Evolutionary conservation across 2,113 vertebrate genomes (phyloP).

Genomic region (Telmatochromis brichardi): DNA sequence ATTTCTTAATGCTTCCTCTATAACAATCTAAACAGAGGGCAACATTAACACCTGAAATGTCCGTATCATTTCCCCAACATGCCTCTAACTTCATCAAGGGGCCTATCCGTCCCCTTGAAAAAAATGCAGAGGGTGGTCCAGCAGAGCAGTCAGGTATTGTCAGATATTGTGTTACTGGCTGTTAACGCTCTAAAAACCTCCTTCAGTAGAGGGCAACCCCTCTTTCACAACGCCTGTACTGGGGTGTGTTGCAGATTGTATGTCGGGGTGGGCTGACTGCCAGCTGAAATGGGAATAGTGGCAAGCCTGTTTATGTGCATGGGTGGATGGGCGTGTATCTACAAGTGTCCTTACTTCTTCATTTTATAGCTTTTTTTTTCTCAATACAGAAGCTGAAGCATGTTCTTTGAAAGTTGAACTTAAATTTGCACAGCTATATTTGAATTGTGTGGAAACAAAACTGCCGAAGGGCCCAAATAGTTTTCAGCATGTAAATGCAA

Average conservation of each 20-base stretch:
- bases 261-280: constrained; percentile 52
- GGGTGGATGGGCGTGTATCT: constrained; percentile 4
- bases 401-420: background rate
- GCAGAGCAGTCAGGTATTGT: constrained; percentile 21
- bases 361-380: background rate
- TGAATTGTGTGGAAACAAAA: background rate
- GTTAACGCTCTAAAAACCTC: constrained; percentile 54
- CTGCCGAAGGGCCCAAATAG: background rate
- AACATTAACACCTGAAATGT: background rate
- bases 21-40: constrained; percentile 3
- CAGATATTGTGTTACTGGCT: constrained; percentile 57
- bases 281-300: constrained; percentile 30
- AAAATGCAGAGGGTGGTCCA: constrained; percentile 27
- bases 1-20: background rate
- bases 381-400: background rate
- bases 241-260: constrained; percentile 43
- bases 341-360: background rate
- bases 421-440: background rate
- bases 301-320: background rate
- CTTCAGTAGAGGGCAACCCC: constrained; percentile 57
- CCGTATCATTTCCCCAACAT: background rate
- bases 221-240: constrained; percentile 27
- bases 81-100: background rate
- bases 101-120: background rate
- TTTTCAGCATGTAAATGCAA: background rate